These are phyloP conservation scores for Nasua narica DNA, from an alignment of 2,797 vertebrate genomes.

Conservation along the genomic window DNA sequence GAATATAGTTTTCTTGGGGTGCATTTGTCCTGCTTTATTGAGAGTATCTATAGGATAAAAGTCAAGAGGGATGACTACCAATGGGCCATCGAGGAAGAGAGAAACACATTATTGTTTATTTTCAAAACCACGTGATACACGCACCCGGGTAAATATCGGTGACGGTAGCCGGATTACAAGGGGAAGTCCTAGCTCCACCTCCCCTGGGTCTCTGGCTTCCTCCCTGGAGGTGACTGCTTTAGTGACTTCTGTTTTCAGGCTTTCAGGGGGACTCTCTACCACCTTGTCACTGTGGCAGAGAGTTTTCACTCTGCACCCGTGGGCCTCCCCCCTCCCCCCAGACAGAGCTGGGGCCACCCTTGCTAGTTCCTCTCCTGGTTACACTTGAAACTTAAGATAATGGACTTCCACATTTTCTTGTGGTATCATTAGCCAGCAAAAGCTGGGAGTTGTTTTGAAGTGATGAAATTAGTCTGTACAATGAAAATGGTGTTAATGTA, in stretches of 20 bases:
- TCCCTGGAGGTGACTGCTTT: not conserved
- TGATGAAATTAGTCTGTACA: not conserved
- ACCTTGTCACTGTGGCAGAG: not conserved
- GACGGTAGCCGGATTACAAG: fast-evolving
- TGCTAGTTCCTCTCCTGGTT: too few relatives aligned
- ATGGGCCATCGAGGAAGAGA: not conserved
- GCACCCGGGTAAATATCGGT: not conserved
- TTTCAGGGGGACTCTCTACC: not conserved
- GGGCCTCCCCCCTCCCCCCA: not conserved
- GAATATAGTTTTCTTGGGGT: not conserved
- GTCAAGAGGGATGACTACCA: not conserved
- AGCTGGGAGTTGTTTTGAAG: not conserved
- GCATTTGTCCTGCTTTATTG: not conserved
- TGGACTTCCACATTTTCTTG: not conserved
- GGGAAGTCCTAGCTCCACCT: too few relatives aligned
- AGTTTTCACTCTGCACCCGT: too few relatives aligned
- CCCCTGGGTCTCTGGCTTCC: not conserved
- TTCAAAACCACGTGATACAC: not conserved
- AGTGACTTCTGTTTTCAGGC: not conserved
- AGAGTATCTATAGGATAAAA: not conserved
- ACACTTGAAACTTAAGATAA: not conserved
- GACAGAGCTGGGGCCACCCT: not conserved
- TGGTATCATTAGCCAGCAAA: not conserved
- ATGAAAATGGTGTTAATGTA: not conserved
- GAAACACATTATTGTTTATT: not conserved